Evolutionary conservation across 2,888 invertebrate species (phyloP), one percentile per base, ranked within the genome.

Genomic region (Serripes groenlandicus): DNA sequence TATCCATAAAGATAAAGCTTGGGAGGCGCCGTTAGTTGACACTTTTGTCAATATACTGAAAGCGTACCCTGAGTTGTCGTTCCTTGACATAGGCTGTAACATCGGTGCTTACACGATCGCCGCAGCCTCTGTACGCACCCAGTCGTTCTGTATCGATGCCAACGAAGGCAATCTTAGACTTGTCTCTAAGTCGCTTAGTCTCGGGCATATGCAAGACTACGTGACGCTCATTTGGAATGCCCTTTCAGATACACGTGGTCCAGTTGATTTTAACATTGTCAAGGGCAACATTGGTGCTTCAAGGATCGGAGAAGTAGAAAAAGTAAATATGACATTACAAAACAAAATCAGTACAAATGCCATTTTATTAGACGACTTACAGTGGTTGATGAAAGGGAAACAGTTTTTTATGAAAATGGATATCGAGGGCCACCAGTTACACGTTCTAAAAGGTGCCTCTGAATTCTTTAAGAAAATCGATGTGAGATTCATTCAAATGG

Each of bases 201-300:
- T 77, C 9, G 78, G 76, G 21, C 74, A 74, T 3, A 26, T 83
- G 15, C 35, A 26, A 15, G 34, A 49, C 3, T 74, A 75, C 37
- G 81, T 81, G 1, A 85, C 79, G 0, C 64, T 83, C 18, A 69
- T 87, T n/a, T 78, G 69, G 62, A 87, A 87, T 68, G 87, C 87
- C 0, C 37, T 87, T n/a, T 81, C 87, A 1, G 76, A 83, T 66
- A n/a, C 30, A 2, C 78, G 60, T 18, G 34, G 71, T 5, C 42
- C 49, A 15, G 79, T 85, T 1, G 35, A 23, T 15, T 28, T 58
- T 26, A 26, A 21, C 23, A 26, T 21, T 26, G 7, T 26, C 9
- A 23, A 21, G 23, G 58, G 26, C 4, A 58, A 11, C 28, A n/a
- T 58, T 28, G 58, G 42, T 11, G 18, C 42, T 11, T 42, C 42